phyloP scores from a whole-genome alignment of 2,113 vertebrate genomes.

The Brienomyrus brachyistius region DNA sequence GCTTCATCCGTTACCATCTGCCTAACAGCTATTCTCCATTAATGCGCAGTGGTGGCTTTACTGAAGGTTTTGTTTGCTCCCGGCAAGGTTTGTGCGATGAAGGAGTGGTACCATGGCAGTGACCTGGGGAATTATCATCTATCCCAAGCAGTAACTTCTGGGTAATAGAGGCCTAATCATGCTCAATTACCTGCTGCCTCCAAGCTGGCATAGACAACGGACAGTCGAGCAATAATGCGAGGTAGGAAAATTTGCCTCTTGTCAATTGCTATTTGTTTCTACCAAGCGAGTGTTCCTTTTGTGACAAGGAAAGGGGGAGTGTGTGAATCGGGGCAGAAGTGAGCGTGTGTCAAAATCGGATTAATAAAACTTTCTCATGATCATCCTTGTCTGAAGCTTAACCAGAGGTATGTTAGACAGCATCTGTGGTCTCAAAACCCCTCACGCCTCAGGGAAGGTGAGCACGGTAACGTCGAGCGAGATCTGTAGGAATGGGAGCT shows the following conservation, averaged over 20 bases:
- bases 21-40: background rate
- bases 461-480: background rate
- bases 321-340: background rate
- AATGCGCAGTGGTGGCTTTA: background rate
- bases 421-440: background rate
- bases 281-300: background rate
- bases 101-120: background rate
- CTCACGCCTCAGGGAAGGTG: background rate
- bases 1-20: background rate
- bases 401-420: background rate
- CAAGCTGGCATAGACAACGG: background rate
- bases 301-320: background rate
- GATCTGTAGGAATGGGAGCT: slow-evolving; percentile 26
- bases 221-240: background rate
- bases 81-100: background rate
- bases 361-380: background rate
- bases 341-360: background rate
- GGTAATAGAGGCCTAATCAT: slow-evolving; percentile 6
- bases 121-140: slow-evolving; percentile 3
- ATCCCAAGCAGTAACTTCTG: background rate
- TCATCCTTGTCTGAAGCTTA: background rate
- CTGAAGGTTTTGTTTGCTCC: background rate
- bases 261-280: background rate
- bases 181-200: slow-evolving; percentile 13
- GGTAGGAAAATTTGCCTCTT: background rate